Percentiles rank a stretch among this genome's conserved stretches.
Conservation (phyloP, 2,888 invertebrate species). For the Leptarthrus brevirostris region DNA sequence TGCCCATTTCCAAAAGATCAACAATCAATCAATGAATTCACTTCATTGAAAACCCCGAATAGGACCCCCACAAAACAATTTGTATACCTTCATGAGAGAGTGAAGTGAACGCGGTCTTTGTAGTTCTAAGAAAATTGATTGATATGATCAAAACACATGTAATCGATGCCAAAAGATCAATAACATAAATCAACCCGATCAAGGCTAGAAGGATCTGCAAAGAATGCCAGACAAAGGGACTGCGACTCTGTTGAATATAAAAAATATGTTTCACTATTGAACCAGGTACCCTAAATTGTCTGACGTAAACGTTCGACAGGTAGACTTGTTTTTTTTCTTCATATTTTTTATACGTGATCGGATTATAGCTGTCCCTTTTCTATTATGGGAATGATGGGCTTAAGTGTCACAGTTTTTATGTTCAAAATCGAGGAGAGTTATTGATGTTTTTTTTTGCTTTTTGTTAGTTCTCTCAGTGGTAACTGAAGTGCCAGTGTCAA, state of each 20-base stretch:
- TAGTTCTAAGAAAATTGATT: slow-evolving; percentile 51
- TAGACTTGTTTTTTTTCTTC: slow-evolving; percentile 23
- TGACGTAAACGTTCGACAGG: slow-evolving; percentile 32
- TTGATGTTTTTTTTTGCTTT: slow-evolving; percentile 51
- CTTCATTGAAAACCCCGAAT: slow-evolving; percentile 32
- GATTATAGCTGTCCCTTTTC: slow-evolving; percentile 52
- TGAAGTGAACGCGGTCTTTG: not conserved
- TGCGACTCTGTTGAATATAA: not conserved
- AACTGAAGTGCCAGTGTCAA: slow-evolving; percentile 47
- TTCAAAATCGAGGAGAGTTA: slow-evolving; percentile 52
- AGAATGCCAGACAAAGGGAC: not conserved
- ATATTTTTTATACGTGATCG: not conserved
- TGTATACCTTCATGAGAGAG: not conserved
- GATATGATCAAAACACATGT: slow-evolving; percentile 53
- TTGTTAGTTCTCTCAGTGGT: not conserved
- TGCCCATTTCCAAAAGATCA: slow-evolving; percentile 20
- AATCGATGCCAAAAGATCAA: slow-evolving; percentile 47
- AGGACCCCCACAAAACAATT: slow-evolving; percentile 11
- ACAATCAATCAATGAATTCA: slow-evolving; percentile 25
- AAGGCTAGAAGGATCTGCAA: slow-evolving; percentile 26
- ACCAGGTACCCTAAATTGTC: slow-evolving; percentile 24
- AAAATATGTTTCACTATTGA: not conserved
- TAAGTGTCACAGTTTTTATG: slow-evolving; percentile 48
- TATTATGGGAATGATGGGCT: slow-evolving; percentile 48
- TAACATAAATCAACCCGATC: slow-evolving; percentile 51